Evolutionary conservation across 2,113 vertebrate genomes (phyloP), one percentile per base, ranked within the genome.

Genomic region (Nipponia nippon): DNA sequence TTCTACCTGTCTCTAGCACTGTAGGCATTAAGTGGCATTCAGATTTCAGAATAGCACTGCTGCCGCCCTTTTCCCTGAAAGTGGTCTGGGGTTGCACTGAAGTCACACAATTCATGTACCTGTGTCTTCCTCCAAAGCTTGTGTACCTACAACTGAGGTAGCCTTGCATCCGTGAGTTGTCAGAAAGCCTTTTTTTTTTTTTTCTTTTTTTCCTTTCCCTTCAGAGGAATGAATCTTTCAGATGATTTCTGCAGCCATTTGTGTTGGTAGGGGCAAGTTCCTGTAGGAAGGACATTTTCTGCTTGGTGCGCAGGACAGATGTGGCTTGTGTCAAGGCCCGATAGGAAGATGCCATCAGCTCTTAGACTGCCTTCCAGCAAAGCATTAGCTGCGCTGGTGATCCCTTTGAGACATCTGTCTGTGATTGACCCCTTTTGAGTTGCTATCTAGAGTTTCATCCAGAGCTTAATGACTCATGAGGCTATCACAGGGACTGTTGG

Each of bases 21-120:
- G 1, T 8, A 75, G 18, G 16, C 0, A 0, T 50, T 19, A 58
- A 19, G 13, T 30, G 36, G 13, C 30, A 32, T 21, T 26, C 23
- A 10, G 34, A 34, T 53, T 49, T 58, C 1, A 1, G 36, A 63
- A 36, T 6, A 50, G 12, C 16, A 6, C 52, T 30, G 26, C 59
- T 62, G n/a, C n/a, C 3, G 1, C 36, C 15, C 20, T 52, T 56
- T 58, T 27, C 20, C 34, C 7, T 17, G 36, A 14, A 40, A 52
- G 47, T 32, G 25, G 9, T 46, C 36, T 62, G 66, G 25, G 46
- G 5, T 17, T 75, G 36, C 15, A 4, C 27, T 14, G 38, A 70
- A 70, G 47, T 27, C 30, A 34, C 0, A 2, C 17, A 58, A 10
- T 58, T 91, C 30, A 34, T 2, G 7, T 29, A 7, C 4, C 34